Percentiles rank a stretch among this genome's conserved stretches.
Evolutionary conservation across 2,797 vertebrate genomes (phyloP).

Genomic region (Xenentodon cancila): DNA sequence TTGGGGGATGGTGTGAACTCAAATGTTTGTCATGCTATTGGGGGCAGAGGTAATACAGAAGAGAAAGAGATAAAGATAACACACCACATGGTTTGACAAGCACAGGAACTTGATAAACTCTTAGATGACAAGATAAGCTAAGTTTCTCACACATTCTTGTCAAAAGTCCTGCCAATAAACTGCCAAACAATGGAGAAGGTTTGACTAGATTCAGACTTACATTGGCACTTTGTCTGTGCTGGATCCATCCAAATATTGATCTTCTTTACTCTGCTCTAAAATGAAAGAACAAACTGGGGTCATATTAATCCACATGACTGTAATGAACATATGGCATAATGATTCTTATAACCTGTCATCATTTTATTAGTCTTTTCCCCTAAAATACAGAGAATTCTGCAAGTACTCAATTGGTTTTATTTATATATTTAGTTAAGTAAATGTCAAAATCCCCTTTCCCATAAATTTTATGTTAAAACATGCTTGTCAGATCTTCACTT

Average conservation of each 20-base stretch:
- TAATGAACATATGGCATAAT: no score
- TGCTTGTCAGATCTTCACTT: neutral
- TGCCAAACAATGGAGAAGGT: neutral
- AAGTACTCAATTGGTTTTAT: no score
- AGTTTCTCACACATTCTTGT: neutral
- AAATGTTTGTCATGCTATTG: neutral
- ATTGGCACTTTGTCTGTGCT: slow-evolving; percentile 81
- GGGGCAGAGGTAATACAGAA: neutral
- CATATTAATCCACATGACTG: no score
- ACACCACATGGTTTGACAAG: neutral
- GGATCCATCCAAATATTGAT: slow-evolving; percentile 71
- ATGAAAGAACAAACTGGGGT: slow-evolving; percentile 14
- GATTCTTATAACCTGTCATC: no score
- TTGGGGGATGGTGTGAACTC: neutral
- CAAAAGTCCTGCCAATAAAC: neutral
- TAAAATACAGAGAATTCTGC: no score
- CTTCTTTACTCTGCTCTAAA: slow-evolving; percentile 63
- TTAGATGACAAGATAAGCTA: neutral
- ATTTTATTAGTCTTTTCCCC: no score
- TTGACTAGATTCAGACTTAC: slow-evolving; percentile 65
- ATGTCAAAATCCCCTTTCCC: no score
- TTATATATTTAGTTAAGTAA: no score
- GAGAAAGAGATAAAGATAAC: neutral
- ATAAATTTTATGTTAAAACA: no score
- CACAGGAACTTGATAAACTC: neutral